Evolutionary conservation across 2,797 vertebrate species (phyloP), one percentile per base, ranked within the genome.

Genomic region (Tragopan temminckii): DNA sequence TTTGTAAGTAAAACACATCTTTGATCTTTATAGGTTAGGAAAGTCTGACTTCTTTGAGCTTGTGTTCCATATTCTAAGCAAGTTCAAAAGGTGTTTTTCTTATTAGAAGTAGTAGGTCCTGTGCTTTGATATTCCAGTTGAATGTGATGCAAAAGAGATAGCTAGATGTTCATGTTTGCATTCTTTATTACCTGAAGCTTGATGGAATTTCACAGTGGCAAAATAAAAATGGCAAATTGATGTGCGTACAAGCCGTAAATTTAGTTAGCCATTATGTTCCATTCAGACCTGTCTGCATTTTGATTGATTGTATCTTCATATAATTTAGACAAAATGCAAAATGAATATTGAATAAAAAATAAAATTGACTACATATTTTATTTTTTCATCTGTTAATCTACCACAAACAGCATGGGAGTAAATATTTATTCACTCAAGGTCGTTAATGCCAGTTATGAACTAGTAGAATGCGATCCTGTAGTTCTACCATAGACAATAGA

Each of bases 171-270:
- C 36, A 7, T 35, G 59, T 81, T 79, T 81, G 20, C 59, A 48
- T 78, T 85, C 50, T 80, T 68, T 48, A 53, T 82, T 83, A 84
- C 18, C 13, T 80, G 79, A 66, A 92, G 31, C 52, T 70, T 79
- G 80, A 89, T 89, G 83, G 62, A 68, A 79, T 95, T 93, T 84
- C n/a, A 38, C 64, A 75, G 69, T 69, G 59, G 66, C 50, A 90
- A 93, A 95, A 90, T 78, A 89, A 93, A 92, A 96, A 71, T 57
- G 23, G 66, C 29, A 52, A 89, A 89, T 95, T 92, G 72, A 78
- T 92, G 85, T 95, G 89, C 81, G 63, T 72, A 63, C 72, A 83
- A 80, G 72, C 21, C 88, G 67, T 85, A 89, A 81, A 88, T 93
- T 94, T 95, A 92, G 89, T 95, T 93, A 93, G 69, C 71, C 0